Conservation (phyloP, 2,113 vertebrate species). For the Spheniscus mendiculus region DNA sequence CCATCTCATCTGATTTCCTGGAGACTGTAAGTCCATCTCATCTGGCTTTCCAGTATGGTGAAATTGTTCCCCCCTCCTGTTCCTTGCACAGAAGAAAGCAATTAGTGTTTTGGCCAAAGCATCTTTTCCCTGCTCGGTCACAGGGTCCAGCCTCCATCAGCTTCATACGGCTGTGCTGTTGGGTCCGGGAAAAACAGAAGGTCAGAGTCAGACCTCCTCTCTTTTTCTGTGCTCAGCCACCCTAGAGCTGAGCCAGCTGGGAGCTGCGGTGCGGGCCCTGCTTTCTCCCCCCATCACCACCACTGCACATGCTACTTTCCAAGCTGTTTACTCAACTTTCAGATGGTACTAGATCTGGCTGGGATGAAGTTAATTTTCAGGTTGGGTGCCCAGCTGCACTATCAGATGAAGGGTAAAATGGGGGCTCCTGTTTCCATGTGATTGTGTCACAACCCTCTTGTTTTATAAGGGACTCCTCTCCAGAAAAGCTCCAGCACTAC, state of each 20-base stretch:
- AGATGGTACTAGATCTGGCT: background rate
- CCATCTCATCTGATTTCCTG: background rate
- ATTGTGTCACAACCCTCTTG: background rate
- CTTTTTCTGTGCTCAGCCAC: background rate
- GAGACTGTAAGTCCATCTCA: background rate
- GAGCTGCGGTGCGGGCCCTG: rapidly evolving
- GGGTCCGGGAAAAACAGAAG: background rate
- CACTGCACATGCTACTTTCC: background rate
- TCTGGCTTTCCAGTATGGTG: background rate
- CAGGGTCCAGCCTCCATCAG: background rate
- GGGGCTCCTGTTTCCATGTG: background rate
- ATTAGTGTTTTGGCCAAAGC: background rate
- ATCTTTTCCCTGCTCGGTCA: background rate
- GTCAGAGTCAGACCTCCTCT: background rate
- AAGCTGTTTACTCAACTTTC: background rate
- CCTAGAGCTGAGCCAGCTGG: too few species aligned
- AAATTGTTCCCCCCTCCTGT: background rate
- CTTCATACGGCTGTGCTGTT: background rate
- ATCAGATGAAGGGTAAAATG: background rate
- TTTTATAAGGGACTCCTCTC: background rate
- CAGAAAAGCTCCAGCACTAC: background rate
- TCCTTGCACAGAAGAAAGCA: background rate
- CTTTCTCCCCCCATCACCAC: too few species aligned
- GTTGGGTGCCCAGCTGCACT: background rate
- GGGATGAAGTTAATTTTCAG: background rate